These are phyloP conservation scores for Chloroceryle amazona DNA, from an alignment of 2,797 vertebrate genomes.

Conservation along the genomic window DNA sequence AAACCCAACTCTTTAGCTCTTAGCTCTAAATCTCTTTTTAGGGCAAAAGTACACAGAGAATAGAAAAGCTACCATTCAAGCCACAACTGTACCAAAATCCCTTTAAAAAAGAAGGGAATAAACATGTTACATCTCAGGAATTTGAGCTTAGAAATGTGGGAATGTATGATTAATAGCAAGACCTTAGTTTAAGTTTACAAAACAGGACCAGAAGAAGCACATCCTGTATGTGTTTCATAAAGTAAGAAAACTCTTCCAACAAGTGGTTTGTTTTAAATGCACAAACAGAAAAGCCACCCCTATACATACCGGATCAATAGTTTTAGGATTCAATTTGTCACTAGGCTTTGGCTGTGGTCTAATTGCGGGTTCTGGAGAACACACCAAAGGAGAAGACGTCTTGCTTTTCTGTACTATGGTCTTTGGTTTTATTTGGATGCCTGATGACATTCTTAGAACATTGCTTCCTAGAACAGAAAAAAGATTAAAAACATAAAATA, in stretches of 20 bases:
- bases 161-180: background rate
- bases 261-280: background rate
- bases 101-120: background rate
- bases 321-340: constrained; percentile 86
- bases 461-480: constrained; percentile 43
- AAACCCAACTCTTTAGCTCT: background rate
- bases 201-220: background rate
- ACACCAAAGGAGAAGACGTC: background rate
- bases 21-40: background rate
- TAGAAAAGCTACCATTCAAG: background rate
- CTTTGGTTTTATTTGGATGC: constrained; percentile 47
- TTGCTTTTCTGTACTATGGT: constrained; percentile 56
- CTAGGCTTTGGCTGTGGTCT: constrained; percentile 79
- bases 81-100: background rate
- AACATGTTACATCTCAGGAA: background rate
- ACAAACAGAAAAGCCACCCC: background rate
- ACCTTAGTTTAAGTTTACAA: background rate
- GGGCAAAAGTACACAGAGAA: background rate
- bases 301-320: constrained; percentile 83
- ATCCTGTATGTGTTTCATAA: background rate
- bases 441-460: constrained; percentile 67
- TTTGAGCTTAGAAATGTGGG: background rate
- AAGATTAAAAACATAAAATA: background rate
- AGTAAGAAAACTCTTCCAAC: background rate
- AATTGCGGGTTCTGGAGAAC: constrained; percentile 41